Conservation (phyloP, 2,888 invertebrate species). For the Agrochola litura region DNA sequence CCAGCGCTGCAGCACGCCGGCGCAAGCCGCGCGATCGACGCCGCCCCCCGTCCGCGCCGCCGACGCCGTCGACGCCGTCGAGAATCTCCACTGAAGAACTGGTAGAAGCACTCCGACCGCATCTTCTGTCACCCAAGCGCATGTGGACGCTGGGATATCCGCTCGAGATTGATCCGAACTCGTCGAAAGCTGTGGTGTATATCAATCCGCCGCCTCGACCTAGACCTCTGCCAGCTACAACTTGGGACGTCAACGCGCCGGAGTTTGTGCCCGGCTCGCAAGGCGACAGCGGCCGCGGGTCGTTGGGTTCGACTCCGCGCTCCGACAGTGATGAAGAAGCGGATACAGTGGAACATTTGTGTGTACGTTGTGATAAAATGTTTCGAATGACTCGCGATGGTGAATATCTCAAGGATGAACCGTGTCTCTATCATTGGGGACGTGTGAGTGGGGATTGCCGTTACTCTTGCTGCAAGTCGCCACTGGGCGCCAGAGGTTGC, state of each 20-base stretch:
- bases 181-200: slow-evolving; percentile 92
- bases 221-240: slow-evolving; percentile 78
- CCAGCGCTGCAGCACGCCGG: slow-evolving; percentile 85
- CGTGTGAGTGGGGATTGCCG: slow-evolving; percentile 91
- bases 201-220: slow-evolving; percentile 89
- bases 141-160: slow-evolving; percentile 94
- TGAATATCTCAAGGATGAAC: slow-evolving; percentile 93
- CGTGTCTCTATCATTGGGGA: slow-evolving; percentile 97
- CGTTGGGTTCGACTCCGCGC: slow-evolving; percentile 89
- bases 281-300: slow-evolving; percentile 90
- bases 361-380: slow-evolving; percentile 93
- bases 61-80: slow-evolving; percentile 87
- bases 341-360: slow-evolving; percentile 91
- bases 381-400: slow-evolving; percentile 94
- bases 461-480: slow-evolving; percentile 92
- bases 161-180: slow-evolving; percentile 91
- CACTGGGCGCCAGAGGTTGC: slow-evolving; percentile 91
- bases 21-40: slow-evolving; percentile 83
- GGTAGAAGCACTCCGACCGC: slow-evolving; percentile 90
- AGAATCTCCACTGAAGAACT: slow-evolving; percentile 91
- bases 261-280: slow-evolving; percentile 92
- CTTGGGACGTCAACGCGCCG: slow-evolving; percentile 92
- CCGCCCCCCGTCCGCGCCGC: slow-evolving; percentile 86
- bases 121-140: slow-evolving; percentile 91
- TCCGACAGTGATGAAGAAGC: slow-evolving; percentile 90